Conservation (phyloP, 2,888 invertebrate genomes). For the Azorinus chamasolen region DNA sequence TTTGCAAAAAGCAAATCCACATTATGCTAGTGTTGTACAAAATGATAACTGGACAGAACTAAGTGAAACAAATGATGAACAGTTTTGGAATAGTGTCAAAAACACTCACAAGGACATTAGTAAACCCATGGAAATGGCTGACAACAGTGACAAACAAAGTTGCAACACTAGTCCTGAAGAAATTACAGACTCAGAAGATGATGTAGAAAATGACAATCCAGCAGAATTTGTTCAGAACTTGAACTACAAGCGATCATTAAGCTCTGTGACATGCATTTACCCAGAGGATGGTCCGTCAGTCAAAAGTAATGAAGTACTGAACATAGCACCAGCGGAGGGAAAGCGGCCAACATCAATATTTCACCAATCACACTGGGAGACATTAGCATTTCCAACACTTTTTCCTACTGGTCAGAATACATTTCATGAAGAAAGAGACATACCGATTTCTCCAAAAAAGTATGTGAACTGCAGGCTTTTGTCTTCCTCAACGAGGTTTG, state of each 20-base stretch:
- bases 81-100: too few relatives aligned
- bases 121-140: too few relatives aligned
- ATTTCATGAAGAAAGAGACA: conserved; percentile 25
- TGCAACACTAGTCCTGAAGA: not conserved
- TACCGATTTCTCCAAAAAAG: conserved; percentile 28
- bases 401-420: conserved; percentile 15
- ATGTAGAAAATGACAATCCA: conserved; percentile 9
- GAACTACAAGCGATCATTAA: not conserved
- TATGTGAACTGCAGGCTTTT: conserved; percentile 36
- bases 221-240: not conserved
- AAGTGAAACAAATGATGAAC: not conserved
- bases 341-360: not conserved
- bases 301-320: not conserved
- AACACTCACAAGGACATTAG: too few relatives aligned
- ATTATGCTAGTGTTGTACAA: not conserved
- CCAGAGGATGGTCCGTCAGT: conserved; percentile 8
- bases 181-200: conserved; percentile 11
- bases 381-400: conserved; percentile 16
- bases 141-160: not conserved
- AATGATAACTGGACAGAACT: conserved; percentile 1
- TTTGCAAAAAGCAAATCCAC: not conserved
- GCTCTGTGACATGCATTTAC: conserved; percentile 7
- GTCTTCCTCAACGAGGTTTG: conserved; percentile 39
- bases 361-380: conserved; percentile 17
- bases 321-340: conserved; percentile 20